Base-by-base conservation (phyloP, 2,797 vertebrate genomes). In the Triplophysa bombifrons region DNA sequence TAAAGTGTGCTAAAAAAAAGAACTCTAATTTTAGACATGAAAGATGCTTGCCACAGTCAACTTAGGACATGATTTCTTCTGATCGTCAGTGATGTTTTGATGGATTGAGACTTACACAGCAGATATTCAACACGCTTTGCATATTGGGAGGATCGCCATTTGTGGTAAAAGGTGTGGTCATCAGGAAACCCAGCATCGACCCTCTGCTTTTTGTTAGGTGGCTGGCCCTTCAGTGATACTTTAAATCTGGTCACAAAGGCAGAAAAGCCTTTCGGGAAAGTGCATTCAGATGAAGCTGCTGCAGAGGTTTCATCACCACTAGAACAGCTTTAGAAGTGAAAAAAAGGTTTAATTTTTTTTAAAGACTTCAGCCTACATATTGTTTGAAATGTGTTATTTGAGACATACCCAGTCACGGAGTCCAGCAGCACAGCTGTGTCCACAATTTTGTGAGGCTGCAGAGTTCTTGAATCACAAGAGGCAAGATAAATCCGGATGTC, bases 361-460 rank as follows among this genome's bases (percentile, higher is more conserved):
- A 16, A 30, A 2, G 27, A n/a, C n/a, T 8, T 8, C 12, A 20
- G 19, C 46, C 19, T 1, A 72, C 46, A 50, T 13, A 13, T 17
- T 51, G 13, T 34, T 30, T 30, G 27, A 3, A 3, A 3, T 2
- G 2, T 30, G 27, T 30, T 2, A 30, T 3, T 30, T 30, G 27
- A 72, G 34, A 58, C 34, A 0, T 58, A 72, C 53, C 70, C n/a
- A 8, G 51, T 0, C 30, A 72, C 5, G 3, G 53, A 72, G 30
- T 72, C 70, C 13, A 72, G 38, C 53, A 58, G 70, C 13, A 58
- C 3, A 25, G 53, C 70, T 41, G 53, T n/a, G 9, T 72, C 53
- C 10, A 72, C 53, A 11, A 72, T 8, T 34, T 58, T 7, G 30
- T 25, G 55, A 7, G 34, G 65, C 25, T 13, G 14, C 1, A 56